Evolutionary conservation across 1,140 invertebrate genomes (phyloP).

Genomic region (Lithobius niger): DNA sequence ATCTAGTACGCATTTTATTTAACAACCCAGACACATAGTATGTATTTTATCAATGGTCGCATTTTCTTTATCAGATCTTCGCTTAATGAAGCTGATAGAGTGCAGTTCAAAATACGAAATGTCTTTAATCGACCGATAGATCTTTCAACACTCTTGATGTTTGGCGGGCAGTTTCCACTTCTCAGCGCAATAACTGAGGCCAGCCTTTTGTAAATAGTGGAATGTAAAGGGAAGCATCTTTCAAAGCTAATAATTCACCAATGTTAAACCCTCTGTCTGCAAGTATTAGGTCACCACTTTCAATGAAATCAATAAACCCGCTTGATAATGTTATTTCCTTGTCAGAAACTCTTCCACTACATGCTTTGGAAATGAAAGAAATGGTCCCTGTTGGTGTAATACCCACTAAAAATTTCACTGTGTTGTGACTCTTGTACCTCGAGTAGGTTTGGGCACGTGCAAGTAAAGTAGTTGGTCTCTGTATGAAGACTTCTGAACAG

Average conservation of each 20-base stretch:
- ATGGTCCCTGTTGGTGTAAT: slow-evolving; percentile 24
- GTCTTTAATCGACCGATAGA: too few relatives aligned
- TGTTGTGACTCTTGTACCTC: slow-evolving; percentile 18
- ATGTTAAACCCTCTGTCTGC: slow-evolving; percentile 22
- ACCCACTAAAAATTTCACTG: slow-evolving; percentile 23
- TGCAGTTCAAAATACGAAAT: too few relatives aligned
- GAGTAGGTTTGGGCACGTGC: slow-evolving; percentile 13
- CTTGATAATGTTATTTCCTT: slow-evolving; percentile 20
- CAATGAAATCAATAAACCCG: slow-evolving; percentile 19
- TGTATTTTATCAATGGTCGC: too few relatives aligned
- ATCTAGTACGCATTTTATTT: too few relatives aligned
- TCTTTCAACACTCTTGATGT: slow-evolving; percentile 22
- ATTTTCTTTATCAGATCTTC: too few relatives aligned
- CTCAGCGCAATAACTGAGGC: slow-evolving; percentile 12
- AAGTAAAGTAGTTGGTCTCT: slow-evolving; percentile 13
- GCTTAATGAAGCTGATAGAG: too few relatives aligned
- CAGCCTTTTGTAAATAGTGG: slow-evolving; percentile 17
- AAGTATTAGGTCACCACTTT: slow-evolving; percentile 18
- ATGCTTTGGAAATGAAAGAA: slow-evolving; percentile 23
- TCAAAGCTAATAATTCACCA: slow-evolving; percentile 9
- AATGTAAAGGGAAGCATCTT: slow-evolving; percentile 14
- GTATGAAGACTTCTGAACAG: slow-evolving; percentile 17
- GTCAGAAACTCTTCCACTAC: slow-evolving; percentile 22
- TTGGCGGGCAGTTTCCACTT: slow-evolving; percentile 17
- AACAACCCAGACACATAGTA: too few relatives aligned